These are phyloP conservation scores for Sorex araneus DNA, from an alignment of 2,113 vertebrate genomes.

Conservation along the genomic window DNA sequence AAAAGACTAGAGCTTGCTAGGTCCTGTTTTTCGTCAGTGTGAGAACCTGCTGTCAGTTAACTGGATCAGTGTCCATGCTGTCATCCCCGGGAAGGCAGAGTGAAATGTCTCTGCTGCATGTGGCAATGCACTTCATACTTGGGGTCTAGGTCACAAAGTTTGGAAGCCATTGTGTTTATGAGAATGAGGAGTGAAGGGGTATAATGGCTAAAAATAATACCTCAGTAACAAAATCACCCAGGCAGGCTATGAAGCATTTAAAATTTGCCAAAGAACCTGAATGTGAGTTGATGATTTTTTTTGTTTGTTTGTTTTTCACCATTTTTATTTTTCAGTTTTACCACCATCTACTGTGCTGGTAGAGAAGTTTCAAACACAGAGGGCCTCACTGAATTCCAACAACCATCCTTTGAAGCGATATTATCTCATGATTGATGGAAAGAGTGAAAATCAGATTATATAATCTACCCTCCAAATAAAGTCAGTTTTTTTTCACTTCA, in stretches of 20 bases:
- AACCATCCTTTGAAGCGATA: background rate
- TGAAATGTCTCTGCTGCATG: background rate
- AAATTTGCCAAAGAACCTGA: background rate
- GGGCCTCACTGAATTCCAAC: background rate
- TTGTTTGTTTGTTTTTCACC: background rate
- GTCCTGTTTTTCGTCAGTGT: too few relatives aligned
- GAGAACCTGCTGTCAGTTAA: too few relatives aligned
- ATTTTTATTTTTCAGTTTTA: constrained; percentile 38
- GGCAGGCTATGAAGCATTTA: background rate
- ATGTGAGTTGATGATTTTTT: background rate
- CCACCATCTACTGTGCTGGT: background rate
- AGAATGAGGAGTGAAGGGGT: background rate
- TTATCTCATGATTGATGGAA: background rate
- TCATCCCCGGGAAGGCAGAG: too few relatives aligned
- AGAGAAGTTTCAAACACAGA: background rate
- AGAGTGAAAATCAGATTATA: constrained; percentile 40
- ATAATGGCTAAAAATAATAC: constrained; percentile 18
- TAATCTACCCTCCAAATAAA: constrained; percentile 39
- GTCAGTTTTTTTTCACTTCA: constrained; percentile 35
- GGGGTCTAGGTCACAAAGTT: constrained; percentile 15
- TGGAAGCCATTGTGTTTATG: background rate
- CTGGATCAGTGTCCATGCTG: too few relatives aligned
- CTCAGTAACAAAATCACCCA: background rate
- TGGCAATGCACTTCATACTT: background rate
- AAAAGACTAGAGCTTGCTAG: too few relatives aligned